Conservation (phyloP, 2,113 vertebrate genomes). For the Nothobranchius kuhntae region DNA sequence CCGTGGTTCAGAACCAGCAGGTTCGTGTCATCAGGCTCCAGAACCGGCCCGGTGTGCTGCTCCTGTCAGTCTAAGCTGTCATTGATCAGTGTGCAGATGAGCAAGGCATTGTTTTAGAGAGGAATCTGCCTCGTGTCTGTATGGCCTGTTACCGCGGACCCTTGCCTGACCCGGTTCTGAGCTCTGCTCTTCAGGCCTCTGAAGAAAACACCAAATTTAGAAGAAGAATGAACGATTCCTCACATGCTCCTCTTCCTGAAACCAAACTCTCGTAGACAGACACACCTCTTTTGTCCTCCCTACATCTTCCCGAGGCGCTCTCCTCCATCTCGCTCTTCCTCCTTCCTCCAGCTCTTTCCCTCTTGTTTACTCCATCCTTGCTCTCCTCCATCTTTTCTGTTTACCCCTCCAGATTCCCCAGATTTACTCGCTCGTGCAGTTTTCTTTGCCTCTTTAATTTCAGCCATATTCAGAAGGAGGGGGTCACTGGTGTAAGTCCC, state of each 20-base stretch:
- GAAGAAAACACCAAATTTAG: constrained; percentile 92
- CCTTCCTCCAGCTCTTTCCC: background rate
- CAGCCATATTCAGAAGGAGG: constrained; percentile 76
- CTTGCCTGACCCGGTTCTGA: too few relatives aligned
- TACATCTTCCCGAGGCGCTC: constrained; percentile 2
- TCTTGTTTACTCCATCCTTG: background rate
- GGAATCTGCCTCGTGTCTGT: too few relatives aligned
- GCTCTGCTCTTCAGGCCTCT: too few relatives aligned
- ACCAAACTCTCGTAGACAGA: constrained; percentile 9
- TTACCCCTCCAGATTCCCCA: background rate
- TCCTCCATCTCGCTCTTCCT: constrained; percentile 6
- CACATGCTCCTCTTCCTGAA: constrained; percentile 68
- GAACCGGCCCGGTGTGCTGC: too few relatives aligned
- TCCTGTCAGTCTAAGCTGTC: too few relatives aligned
- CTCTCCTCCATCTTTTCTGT: background rate
- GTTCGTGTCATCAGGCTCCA: too few relatives aligned
- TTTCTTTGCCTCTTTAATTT: constrained; percentile 72
- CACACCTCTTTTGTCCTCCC: background rate
- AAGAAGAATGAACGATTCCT: constrained; percentile 97
- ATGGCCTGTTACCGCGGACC: too few relatives aligned
- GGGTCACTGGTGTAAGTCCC: constrained; percentile 76
- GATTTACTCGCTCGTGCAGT: constrained; percentile 26
- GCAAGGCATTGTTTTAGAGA: too few relatives aligned
- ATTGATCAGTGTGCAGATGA: too few relatives aligned
- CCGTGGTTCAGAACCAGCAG: too few relatives aligned